These are phyloP conservation scores for Drosophila fulvimacula DNA, from an alignment of 2,888 invertebrate genomes.

Conservation along the genomic window DNA sequence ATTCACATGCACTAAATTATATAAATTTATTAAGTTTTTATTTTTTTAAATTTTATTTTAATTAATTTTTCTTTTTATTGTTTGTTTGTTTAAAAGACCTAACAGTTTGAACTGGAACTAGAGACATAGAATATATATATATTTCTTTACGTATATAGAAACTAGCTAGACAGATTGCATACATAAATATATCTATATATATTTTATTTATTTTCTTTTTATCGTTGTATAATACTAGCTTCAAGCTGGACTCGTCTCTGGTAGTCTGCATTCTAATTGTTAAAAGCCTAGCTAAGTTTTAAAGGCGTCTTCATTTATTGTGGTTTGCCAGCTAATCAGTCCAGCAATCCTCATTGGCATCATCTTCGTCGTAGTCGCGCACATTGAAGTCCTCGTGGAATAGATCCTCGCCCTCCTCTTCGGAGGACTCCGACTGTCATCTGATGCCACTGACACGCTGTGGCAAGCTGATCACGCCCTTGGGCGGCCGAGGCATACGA, in stretches of 20 bases:
- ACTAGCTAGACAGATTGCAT: conserved; percentile 45
- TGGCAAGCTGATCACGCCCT: conserved; percentile 79
- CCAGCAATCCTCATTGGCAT: conserved; percentile 78
- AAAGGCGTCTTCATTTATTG: conserved; percentile 28
- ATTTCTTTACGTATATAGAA: conserved; percentile 25
- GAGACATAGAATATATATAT: conserved; percentile 32
- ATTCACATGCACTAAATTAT: too few relatives aligned
- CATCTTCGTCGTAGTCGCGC: conserved; percentile 77
- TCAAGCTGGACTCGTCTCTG: conserved; percentile 31
- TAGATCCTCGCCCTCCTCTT: conserved; percentile 83
- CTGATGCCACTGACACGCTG: conserved; percentile 79
- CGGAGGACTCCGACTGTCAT: conserved; percentile 85
- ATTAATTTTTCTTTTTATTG: too few relatives aligned
- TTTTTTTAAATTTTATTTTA: too few relatives aligned
- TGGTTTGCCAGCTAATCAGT: conserved; percentile 68
- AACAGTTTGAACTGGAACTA: conserved; percentile 30
- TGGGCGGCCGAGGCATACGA: conserved; percentile 82
- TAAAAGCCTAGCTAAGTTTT: conserved; percentile 52
- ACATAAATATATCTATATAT: conserved; percentile 25
- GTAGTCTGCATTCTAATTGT: conserved; percentile 24
- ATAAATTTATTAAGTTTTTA: too few relatives aligned
- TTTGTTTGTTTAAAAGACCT: conserved; percentile 34
- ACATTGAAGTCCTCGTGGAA: conserved; percentile 84
- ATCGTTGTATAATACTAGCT: conserved; percentile 50
- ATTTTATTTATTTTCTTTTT: conserved; percentile 10